Evolutionary conservation across 37 sponge, comb jelly and placozoan genomes (phyloP), one percentile per base, ranked within the genome.

Genomic region (Theonella swinhoei): DNA sequence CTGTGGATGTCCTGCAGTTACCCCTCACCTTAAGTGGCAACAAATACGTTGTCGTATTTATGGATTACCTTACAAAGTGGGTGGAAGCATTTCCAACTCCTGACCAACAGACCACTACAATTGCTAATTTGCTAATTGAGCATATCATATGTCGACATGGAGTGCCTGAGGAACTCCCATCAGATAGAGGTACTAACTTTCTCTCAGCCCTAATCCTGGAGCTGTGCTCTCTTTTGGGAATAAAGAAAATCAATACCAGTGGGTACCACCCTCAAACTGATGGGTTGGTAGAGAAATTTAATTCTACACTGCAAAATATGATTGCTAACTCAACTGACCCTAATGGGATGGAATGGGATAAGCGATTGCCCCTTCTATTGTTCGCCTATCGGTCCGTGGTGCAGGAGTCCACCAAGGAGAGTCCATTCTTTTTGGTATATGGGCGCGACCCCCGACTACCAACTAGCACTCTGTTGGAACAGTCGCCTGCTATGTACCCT

Each of bases 21-120:
- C 54, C 54, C 14, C 54, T 47, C 54, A 47, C 42, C 67, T 22
- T 23, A 14, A 32, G 23, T 23, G 80, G n/a, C 33, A 79, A 79
- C 32, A 66, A 64, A 39, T 79, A 79, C 68, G 23, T 79, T 23
- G 68, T 79, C 68, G 80, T 79, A 23, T 70, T 68, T 64, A 60
- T 87, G 36, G 82, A 81, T 36, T 87, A 87, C 38, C 64, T 87
- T 31, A 80, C 88, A 11, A 80, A 80, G 37, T 87, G 88, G 90
- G 85, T 86, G 14, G 90, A 90, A 42, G 84, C 83, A 14, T 89
- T 84, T 79, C 74, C 90, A 19, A 37, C 67, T 19, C 73, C 88
- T 40, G 81, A 87, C 54, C 80, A 71, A 32, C 71, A 8, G 33
- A 66, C 81, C 4, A 40, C 8, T 1, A 87, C 90, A 1, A 60